Conservation (phyloP, 2,113 vertebrate species). For the Amazona guildingii region DNA sequence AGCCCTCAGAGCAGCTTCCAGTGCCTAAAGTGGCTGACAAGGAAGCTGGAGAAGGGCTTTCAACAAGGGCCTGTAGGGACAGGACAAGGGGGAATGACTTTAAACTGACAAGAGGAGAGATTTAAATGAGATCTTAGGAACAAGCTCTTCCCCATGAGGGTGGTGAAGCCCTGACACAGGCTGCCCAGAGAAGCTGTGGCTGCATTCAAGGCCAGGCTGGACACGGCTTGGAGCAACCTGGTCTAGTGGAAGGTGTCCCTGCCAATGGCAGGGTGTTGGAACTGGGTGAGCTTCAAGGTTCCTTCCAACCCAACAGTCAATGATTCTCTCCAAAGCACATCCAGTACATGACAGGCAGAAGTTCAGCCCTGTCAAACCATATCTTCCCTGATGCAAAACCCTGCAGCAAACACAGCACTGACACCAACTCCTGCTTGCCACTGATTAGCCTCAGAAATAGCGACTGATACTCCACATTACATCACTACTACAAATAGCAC, state of each 20-base stretch:
- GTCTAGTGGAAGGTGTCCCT: background rate
- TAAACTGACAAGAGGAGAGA: background rate
- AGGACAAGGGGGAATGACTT: background rate
- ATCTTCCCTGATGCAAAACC: rapidly evolving
- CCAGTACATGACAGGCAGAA: rapidly evolving
- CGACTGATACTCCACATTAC: background rate
- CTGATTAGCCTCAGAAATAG: rapidly evolving
- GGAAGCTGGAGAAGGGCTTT: background rate
- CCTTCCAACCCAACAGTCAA: background rate
- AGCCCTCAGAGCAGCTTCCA: background rate
- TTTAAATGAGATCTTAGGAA: background rate
- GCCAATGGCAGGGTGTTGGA: background rate
- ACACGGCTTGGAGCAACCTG: background rate
- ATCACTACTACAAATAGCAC: rapidly evolving
- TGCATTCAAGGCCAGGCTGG: background rate
- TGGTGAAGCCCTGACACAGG: background rate
- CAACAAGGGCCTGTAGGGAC: background rate
- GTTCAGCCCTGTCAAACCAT: background rate
- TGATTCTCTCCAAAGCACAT: background rate
- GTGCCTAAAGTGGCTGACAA: background rate
- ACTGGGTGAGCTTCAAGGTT: background rate
- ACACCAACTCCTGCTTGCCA: rapidly evolving
- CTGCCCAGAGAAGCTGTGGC: background rate
- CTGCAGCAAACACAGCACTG: background rate
- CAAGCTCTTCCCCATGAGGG: background rate